Conservation (phyloP, 2,113 vertebrate genomes). For the Acrocephalus arundinaceus region DNA sequence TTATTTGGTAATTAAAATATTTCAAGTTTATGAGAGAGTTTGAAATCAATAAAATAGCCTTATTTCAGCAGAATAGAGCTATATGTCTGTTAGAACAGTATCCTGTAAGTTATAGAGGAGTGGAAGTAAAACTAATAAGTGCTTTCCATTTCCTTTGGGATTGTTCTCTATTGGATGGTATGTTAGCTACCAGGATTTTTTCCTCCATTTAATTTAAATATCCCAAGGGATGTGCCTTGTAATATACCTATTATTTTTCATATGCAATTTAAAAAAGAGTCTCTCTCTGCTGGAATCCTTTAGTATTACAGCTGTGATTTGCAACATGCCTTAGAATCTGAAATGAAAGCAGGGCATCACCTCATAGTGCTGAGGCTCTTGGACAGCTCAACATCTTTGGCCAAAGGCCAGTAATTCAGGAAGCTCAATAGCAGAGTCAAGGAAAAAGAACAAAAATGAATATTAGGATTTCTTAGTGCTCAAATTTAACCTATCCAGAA, state of each 20-base stretch:
- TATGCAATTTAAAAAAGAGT: background rate
- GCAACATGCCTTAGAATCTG: background rate
- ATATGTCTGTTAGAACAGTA: background rate
- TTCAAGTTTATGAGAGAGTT: constrained; percentile 39
- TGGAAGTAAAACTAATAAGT: background rate
- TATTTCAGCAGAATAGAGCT: background rate
- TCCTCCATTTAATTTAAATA: background rate
- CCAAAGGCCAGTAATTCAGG: background rate
- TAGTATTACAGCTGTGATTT: background rate
- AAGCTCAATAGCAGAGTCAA: background rate
- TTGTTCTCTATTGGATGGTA: background rate
- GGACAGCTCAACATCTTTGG: background rate
- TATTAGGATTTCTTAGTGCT: background rate
- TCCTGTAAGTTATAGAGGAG: background rate
- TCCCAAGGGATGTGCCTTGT: background rate
- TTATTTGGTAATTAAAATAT: constrained; percentile 52
- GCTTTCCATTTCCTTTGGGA: background rate
- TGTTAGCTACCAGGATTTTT: background rate
- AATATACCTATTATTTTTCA: background rate
- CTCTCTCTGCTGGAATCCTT: background rate
- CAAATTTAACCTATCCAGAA: background rate
- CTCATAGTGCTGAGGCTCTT: accelerated
- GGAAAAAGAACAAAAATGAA: background rate
- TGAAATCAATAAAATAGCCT: constrained; percentile 17
- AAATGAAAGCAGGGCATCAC: background rate